A percentile compares a stretch with the other conserved stretches of the same genome.
phyloP scores from a whole-genome alignment of 2,113 vertebrate species.

The Bungarus multicinctus region DNA sequence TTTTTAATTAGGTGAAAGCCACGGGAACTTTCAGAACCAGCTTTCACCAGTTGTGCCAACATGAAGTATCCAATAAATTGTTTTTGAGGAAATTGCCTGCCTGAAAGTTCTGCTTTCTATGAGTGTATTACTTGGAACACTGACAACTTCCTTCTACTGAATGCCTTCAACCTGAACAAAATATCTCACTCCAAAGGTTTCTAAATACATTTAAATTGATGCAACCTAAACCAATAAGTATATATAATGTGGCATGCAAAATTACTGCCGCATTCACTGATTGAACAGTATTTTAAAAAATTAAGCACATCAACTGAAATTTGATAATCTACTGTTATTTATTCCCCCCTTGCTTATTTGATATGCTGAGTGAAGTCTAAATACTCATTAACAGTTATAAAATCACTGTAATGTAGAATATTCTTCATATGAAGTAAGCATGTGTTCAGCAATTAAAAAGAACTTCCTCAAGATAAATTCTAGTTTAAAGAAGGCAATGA shows the following conservation, averaged over 20 bases:
- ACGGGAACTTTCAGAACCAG: no score
- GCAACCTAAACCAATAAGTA: neutral
- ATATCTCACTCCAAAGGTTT: neutral
- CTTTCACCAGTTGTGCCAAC: no score
- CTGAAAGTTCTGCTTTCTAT: no score
- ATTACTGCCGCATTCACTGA: neutral
- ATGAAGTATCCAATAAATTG: no score
- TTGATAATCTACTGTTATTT: neutral
- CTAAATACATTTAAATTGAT: neutral
- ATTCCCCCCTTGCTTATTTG: neutral
- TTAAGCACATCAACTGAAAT: neutral
- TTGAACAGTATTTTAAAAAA: neutral
- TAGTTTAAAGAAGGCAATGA: neutral
- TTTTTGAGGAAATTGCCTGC: no score
- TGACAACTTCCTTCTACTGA: neutral
- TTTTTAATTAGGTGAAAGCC: no score
- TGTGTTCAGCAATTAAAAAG: neutral
- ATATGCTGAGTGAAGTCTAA: neutral
- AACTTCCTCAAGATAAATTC: neutral
- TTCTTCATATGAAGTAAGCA: conserved; percentile 9
- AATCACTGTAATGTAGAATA: neutral
- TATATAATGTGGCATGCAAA: neutral
- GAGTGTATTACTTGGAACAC: no score
- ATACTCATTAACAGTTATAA: conserved; percentile 8
- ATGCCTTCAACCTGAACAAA: neutral